Evolutionary conservation across 2,113 vertebrate genomes (phyloP).

Genomic region (Holacanthus passer): DNA sequence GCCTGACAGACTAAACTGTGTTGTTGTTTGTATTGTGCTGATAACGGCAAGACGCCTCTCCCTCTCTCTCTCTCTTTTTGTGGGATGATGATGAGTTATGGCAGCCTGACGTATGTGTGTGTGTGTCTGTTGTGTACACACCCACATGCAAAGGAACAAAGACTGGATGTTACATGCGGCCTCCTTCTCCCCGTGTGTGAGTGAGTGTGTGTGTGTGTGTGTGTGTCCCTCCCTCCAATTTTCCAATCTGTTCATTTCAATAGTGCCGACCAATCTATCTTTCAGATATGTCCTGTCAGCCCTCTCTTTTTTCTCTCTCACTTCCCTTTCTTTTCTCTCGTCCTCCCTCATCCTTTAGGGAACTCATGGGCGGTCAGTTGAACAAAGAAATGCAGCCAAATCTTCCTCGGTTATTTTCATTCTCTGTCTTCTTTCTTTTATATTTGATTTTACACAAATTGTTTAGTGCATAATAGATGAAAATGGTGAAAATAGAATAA

Average conservation of each 20-base stretch:
- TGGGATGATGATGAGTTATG: constrained; percentile 71
- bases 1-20: constrained; percentile 58
- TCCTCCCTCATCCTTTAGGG: constrained; percentile 18
- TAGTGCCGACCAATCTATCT: constrained; percentile 42
- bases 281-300: constrained; percentile 50
- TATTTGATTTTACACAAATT: neutral
- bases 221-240: constrained; percentile 57
- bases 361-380: constrained; percentile 15
- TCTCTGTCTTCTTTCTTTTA: neutral
- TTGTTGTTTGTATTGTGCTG: constrained; percentile 59
- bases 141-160: constrained; percentile 67
- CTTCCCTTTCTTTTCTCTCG: constrained; percentile 24
- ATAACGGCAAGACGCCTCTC: constrained; percentile 47
- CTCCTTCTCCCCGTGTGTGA: constrained; percentile 28
- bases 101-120: constrained; percentile 62
- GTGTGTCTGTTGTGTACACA: constrained; percentile 40
- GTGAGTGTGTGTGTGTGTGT: constrained; percentile 8
- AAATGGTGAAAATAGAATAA: neutral
- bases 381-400: constrained; percentile 11
- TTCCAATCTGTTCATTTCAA: constrained; percentile 64
- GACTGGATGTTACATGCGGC: constrained; percentile 43
- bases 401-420: neutral
- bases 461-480: neutral
- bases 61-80: constrained; percentile 10
- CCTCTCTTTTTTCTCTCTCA: neutral